Evolutionary conservation across 2,888 invertebrate species (phyloP).

Genomic region (Drosophila heteroneura): DNA sequence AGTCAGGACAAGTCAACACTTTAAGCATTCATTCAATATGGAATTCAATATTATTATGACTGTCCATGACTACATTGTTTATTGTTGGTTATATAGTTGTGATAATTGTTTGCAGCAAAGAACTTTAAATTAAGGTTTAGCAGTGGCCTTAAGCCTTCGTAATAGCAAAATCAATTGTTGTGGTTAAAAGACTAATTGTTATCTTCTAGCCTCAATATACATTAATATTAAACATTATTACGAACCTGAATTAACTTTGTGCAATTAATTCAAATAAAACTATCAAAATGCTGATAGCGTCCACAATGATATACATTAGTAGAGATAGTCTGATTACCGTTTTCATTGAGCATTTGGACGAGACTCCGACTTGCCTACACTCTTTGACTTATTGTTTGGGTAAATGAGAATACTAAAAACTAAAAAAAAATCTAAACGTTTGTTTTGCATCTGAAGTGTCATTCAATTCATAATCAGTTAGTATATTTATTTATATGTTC

Average conservation of each 20-base stretch:
- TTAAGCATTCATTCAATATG: conserved; percentile 4
- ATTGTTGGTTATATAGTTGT: not conserved
- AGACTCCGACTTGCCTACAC: not conserved
- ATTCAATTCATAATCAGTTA: not conserved
- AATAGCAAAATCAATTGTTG: not conserved
- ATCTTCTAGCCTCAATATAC: not conserved
- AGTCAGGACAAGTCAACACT: not conserved
- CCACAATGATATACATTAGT: not conserved
- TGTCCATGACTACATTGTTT: not conserved
- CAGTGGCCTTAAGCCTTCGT: not conserved
- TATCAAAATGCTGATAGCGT: not conserved
- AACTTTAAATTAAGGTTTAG: not conserved
- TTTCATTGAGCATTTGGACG: not conserved
- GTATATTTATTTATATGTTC: not conserved
- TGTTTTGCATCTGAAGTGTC: not conserved
- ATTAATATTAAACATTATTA: not conserved
- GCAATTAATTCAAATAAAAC: not conserved
- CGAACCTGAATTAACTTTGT: not conserved
- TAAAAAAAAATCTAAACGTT: not conserved
- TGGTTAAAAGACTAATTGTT: no score
- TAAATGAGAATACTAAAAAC: not conserved
- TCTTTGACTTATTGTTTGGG: not conserved
- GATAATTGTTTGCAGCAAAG: not conserved
- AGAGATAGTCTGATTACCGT: not conserved
- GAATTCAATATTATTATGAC: conserved; percentile 16